Conservation (phyloP, 2,113 vertebrate genomes). For the Ramphastos sulfuratus region DNA sequence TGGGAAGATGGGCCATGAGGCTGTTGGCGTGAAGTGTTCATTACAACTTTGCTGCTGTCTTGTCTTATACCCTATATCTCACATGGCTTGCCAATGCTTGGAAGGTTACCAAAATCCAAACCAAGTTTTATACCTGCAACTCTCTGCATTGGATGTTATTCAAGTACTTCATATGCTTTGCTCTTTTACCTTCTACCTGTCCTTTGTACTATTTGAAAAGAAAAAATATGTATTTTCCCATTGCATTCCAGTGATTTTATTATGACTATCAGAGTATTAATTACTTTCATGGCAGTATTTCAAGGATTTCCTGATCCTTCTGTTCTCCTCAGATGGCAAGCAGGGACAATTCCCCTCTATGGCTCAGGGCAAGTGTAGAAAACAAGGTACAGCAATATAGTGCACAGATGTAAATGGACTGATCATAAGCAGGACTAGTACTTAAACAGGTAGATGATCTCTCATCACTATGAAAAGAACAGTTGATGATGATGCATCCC, state of each 20-base stretch:
- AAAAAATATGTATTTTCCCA: not conserved
- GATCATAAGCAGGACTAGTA: not conserved
- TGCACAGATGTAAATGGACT: not conserved
- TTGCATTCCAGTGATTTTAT: not conserved
- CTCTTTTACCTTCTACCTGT: not conserved
- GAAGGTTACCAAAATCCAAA: not conserved
- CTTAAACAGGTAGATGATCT: not conserved
- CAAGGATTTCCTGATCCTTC: not conserved
- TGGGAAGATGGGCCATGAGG: not conserved
- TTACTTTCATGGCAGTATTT: not conserved
- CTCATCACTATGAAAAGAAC: not conserved
- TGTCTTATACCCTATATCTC: not conserved
- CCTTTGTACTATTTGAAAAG: not conserved
- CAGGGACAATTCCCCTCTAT: not conserved
- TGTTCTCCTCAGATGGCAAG: not conserved
- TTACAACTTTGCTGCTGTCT: not conserved
- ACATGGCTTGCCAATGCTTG: not conserved
- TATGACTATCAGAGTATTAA: not conserved
- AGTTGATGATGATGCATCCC: not conserved
- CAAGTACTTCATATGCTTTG: not conserved
- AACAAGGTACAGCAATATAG: not conserved
- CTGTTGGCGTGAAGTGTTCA: not conserved
- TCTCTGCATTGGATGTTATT: not conserved
- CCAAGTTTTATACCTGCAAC: not conserved
- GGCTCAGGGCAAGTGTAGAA: not conserved